Evolutionary conservation across 2,797 vertebrate genomes (phyloP).

Genomic region (Bryconaethiops microstoma): DNA sequence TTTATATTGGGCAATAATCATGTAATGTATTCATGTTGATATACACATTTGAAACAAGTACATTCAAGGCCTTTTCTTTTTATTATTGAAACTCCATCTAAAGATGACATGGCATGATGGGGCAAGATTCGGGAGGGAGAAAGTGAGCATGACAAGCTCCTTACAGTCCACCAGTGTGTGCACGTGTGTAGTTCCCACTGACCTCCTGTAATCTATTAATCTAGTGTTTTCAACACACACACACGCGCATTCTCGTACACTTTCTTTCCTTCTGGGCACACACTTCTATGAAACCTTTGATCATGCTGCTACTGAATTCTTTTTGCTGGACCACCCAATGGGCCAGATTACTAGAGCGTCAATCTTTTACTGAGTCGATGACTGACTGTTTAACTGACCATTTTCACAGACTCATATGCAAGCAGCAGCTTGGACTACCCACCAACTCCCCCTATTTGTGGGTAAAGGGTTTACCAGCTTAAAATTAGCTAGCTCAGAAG

Average conservation of each 20-base stretch:
- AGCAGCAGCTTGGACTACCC: too few species aligned
- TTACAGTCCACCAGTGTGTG: slow-evolving; percentile 61
- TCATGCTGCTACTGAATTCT: neutral
- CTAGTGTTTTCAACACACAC: slow-evolving; percentile 51
- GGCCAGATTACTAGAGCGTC: too few species aligned
- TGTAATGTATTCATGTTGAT: too few species aligned
- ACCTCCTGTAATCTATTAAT: slow-evolving; percentile 70
- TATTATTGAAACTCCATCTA: neutral
- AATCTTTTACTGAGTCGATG: too few species aligned
- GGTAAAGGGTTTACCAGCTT: too few species aligned
- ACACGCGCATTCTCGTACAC: neutral
- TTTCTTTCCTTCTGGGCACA: too few species aligned
- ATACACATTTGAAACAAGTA: too few species aligned
- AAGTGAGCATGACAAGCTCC: slow-evolving; percentile 44
- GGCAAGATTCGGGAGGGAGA: slow-evolving; percentile 68
- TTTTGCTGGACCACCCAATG: neutral
- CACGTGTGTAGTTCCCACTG: slow-evolving; percentile 14
- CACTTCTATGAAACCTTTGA: neutral
- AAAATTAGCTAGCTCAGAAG: too few species aligned
- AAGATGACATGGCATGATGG: slow-evolving; percentile 30
- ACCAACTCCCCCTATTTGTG: too few species aligned
- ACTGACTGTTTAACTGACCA: too few species aligned
- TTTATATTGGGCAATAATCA: too few species aligned
- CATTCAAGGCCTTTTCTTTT: neutral
- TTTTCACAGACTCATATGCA: too few species aligned